A percentile compares a stretch with the other conserved stretches of the same genome.
Evolutionary conservation across 2,888 invertebrate genomes (phyloP).

Genomic region (Microdon myrmicae): DNA sequence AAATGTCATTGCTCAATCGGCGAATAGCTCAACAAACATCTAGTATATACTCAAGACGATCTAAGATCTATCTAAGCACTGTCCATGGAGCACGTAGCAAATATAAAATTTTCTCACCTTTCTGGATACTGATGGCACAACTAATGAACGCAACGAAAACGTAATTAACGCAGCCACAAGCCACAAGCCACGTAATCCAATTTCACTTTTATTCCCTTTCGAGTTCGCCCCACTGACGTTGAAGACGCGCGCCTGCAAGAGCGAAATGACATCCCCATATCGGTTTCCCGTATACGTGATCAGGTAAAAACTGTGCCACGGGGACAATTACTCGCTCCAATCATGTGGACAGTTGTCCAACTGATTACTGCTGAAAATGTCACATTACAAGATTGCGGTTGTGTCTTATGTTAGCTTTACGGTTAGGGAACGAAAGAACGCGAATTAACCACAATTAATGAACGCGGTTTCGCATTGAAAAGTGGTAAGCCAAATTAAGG

Average conservation of each 20-base stretch:
- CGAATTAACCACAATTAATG: too few species aligned
- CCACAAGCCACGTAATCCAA: constrained; percentile 34
- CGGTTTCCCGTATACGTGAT: neutral
- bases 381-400: neutral
- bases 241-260: constrained; percentile 22
- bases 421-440: too few species aligned
- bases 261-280: neutral
- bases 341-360: constrained; percentile 13
- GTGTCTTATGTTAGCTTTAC: neutral
- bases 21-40: too few species aligned
- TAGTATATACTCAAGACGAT: too few species aligned
- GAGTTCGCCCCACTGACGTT: neutral
- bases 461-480: too few species aligned
- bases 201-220: constrained; percentile 49
- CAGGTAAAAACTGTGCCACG: neutral
- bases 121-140: constrained; percentile 7
- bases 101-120: constrained; percentile 15
- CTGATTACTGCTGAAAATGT: constrained; percentile 6
- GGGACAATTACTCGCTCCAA: neutral
- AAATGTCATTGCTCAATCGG: too few species aligned
- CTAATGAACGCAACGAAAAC: constrained; percentile 20
- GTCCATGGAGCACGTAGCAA: too few species aligned
- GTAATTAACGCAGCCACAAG: constrained; percentile 16
- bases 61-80: too few species aligned
- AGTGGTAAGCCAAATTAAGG: too few species aligned